phyloP scores from a whole-genome alignment of 2,888 invertebrate species.

The Nomada hirtipes region DNA sequence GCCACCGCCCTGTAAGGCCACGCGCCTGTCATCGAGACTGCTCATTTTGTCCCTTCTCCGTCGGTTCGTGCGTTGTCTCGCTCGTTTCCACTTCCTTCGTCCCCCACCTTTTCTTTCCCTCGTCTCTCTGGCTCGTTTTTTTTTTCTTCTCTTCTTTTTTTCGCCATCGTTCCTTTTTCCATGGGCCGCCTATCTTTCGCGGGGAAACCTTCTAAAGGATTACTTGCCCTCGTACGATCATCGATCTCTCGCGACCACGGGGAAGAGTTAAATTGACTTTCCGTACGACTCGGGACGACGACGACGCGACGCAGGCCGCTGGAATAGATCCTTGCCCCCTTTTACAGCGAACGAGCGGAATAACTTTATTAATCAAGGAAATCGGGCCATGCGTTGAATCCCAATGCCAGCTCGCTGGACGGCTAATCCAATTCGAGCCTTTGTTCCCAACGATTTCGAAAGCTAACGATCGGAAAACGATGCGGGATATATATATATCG shows the following conservation, averaged over 20 bases:
- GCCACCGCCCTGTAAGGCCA: constrained; percentile 77
- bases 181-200: constrained; percentile 36
- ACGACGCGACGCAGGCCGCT: neutral
- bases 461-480: constrained; percentile 30
- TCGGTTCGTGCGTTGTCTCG: constrained; percentile 4
- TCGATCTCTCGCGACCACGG: constrained; percentile 47
- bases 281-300: constrained; percentile 8
- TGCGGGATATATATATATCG: neutral
- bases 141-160: constrained; percentile 8
- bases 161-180: constrained; percentile 5
- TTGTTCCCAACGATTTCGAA: constrained; percentile 36
- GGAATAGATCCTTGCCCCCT: constrained; percentile 49
- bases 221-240: constrained; percentile 50
- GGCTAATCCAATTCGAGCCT: constrained; percentile 43
- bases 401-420: constrained; percentile 10
- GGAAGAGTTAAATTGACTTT: constrained; percentile 50
- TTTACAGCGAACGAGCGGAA: constrained; percentile 34
- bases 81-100: constrained; percentile 10
- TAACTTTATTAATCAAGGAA: constrained; percentile 55
- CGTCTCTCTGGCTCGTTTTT: neutral
- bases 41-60: constrained; percentile 62
- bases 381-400: constrained; percentile 53
- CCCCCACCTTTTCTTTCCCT: neutral
- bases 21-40: constrained; percentile 76
- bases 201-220: constrained; percentile 52